Conservation (phyloP, 2,888 invertebrate genomes). For the Leptodirus hochenwartii region DNA sequence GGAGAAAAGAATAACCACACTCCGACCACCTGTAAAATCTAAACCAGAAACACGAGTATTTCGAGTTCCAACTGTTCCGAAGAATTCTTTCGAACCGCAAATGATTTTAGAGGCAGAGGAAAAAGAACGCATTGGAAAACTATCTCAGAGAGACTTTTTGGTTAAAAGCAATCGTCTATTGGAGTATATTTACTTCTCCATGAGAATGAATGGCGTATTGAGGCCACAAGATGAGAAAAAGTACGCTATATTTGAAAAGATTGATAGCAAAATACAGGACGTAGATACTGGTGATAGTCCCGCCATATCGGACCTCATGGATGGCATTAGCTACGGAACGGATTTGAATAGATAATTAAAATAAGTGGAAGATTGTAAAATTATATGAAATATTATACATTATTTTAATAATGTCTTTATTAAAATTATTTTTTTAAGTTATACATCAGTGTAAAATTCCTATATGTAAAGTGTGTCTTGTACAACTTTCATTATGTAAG, state of each 20-base stretch:
- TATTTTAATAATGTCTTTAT: too few relatives aligned
- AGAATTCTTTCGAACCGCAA: constrained; percentile 42
- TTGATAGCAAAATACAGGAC: constrained; percentile 17
- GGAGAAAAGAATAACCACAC: constrained; percentile 29
- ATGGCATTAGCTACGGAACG: constrained; percentile 17
- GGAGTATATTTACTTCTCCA: constrained; percentile 45
- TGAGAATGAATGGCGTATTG: constrained; percentile 48
- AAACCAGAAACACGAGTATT: constrained; percentile 11
- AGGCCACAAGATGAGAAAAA: constrained; percentile 45
- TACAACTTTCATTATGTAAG: too few relatives aligned
- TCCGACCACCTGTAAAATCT: constrained; percentile 12
- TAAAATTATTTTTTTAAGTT: too few relatives aligned
- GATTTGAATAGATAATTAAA: too few relatives aligned
- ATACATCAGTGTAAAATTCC: too few relatives aligned
- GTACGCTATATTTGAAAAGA: constrained; percentile 38
- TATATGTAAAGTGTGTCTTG: too few relatives aligned
- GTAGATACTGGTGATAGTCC: constrained; percentile 17
- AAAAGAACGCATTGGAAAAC: constrained; percentile 41
- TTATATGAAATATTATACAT: too few relatives aligned
- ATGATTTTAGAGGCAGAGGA: constrained; percentile 54
- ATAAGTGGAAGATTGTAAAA: too few relatives aligned
- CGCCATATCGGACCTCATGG: constrained; percentile 23
- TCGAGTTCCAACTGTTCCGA: constrained; percentile 10
- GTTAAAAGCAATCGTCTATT: constrained; percentile 51
- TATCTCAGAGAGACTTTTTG: constrained; percentile 50